Base-by-base conservation (phyloP, 2,797 vertebrate species). In the Gephyroberyx darwinii region DNA sequence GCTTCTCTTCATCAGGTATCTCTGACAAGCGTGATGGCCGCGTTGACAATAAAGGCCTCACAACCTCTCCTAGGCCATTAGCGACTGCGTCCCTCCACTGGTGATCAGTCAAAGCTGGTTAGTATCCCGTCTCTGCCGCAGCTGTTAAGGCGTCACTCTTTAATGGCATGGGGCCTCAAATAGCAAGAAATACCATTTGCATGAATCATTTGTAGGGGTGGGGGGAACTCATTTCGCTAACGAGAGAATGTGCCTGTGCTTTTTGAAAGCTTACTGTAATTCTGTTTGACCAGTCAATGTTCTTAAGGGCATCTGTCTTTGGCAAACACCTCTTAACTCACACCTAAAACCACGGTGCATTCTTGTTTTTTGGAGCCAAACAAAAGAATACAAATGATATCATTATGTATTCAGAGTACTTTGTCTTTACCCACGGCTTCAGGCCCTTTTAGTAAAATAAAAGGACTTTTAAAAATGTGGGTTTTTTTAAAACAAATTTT, bases 11-110 rank as follows among this genome's bases (percentile, higher is more conserved):
- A 79, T 60, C 70, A 67, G 77, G 57, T 71, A 41, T 66, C 65
- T 39, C 65, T 71, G 76, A 73, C 76, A 75, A 47, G 65, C 45
- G 48, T 79, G 65, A 82, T 51, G 66, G 45, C 69, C 59, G 53
- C 39, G 52, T 78, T 65, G 88, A 83, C 80, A 84, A 69, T 60
- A 81, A 62, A 72, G 66, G 47, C 65, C 68, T 53, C 16, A 58
- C 70, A 69, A 50, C 71, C 72, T 74, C 74, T 82, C 57, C 26
- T 72, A 82, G 74, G 79, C 68, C 83, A 84, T 86, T 83, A 86
- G 59, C 20, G 7, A 5, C 51, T 54, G 58, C 58, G n/a, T 69
- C 54, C 50, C 65, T 81, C 80, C 75, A 58, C 55, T 5, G 53
- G 52, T 52, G 65, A 66, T 82, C 88, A 80, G 69, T 89, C 82